A percentile compares a stretch with the other conserved stretches of the same genome.
phyloP scores from a whole-genome alignment of 2,797 vertebrate species.

The Chelon labrosus region DNA sequence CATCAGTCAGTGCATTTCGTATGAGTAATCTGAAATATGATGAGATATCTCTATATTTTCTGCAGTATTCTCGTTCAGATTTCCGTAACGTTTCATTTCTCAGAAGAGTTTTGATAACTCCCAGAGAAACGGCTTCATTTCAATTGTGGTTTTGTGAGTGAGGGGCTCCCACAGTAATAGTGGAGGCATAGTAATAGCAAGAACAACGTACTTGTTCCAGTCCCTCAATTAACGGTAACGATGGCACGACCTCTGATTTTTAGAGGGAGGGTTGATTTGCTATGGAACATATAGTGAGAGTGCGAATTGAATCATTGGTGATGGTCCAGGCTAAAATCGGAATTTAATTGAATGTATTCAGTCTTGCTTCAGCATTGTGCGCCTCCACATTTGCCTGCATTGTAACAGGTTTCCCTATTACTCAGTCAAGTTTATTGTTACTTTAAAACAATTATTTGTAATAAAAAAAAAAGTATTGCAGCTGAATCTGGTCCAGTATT shows the following conservation, averaged over 20 bases:
- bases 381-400: too few species aligned
- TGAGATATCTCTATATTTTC: background rate
- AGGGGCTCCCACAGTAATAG: background rate
- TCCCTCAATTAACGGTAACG: background rate
- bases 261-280: too few species aligned
- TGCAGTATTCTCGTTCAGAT: background rate
- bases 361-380: too few species aligned
- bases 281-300: too few species aligned
- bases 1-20: background rate
- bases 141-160: constrained; percentile 23
- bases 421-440: background rate
- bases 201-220: constrained; percentile 4
- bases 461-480: too few species aligned
- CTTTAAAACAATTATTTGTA: background rate
- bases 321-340: too few species aligned
- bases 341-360: too few species aligned
- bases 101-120: background rate
- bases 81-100: background rate
- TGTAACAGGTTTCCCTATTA: too few species aligned
- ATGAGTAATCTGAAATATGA: background rate
- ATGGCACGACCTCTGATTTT: too few species aligned
- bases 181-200: constrained; percentile 22
- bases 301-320: too few species aligned
- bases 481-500: too few species aligned
- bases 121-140: constrained; percentile 14